A percentile compares a stretch with the other conserved stretches of the same genome.
Conservation (phyloP, 2,888 invertebrate genomes). For the Scelioninae gen. 2 region DNA sequence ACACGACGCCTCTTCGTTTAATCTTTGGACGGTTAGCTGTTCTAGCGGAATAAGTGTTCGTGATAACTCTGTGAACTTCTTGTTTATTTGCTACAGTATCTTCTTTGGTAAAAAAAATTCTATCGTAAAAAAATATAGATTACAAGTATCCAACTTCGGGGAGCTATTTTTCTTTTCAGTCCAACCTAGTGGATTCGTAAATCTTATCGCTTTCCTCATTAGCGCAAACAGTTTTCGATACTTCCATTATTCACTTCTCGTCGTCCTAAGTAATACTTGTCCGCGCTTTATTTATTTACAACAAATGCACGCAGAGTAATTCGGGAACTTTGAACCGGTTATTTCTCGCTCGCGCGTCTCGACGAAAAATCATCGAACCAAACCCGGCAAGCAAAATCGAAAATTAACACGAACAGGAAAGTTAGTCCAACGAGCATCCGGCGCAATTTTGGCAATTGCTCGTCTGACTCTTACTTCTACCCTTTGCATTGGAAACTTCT, state of each 20-base stretch:
- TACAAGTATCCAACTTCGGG: slow-evolving; percentile 1
- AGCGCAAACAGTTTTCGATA: background rate
- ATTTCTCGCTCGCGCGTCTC: background rate
- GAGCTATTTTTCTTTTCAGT: background rate
- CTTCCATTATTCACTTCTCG: too few species aligned
- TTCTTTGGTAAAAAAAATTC: slow-evolving; percentile 47
- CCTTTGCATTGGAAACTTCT: too few species aligned
- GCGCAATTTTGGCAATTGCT: too few species aligned
- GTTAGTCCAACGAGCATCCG: too few species aligned
- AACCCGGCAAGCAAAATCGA: background rate
- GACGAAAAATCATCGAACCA: background rate
- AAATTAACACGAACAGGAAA: too few species aligned
- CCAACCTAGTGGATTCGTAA: background rate
- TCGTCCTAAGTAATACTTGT: background rate
- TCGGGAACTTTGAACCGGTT: slow-evolving; percentile 32
- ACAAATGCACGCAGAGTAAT: slow-evolving; percentile 13
- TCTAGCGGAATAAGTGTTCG: slow-evolving; percentile 7
- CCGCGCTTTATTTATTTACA: slow-evolving; percentile 4
- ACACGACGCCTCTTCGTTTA: too few species aligned
- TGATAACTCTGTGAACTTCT: slow-evolving; percentile 35
- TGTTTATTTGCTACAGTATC: slow-evolving; percentile 28
- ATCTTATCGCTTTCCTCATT: background rate
- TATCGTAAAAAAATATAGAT: slow-evolving; percentile 33
- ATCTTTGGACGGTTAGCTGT: slow-evolving; percentile 57
- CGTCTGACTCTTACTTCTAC: too few species aligned